Base-by-base conservation (phyloP, 2,113 vertebrate species). In the Festucalex cinctus region DNA sequence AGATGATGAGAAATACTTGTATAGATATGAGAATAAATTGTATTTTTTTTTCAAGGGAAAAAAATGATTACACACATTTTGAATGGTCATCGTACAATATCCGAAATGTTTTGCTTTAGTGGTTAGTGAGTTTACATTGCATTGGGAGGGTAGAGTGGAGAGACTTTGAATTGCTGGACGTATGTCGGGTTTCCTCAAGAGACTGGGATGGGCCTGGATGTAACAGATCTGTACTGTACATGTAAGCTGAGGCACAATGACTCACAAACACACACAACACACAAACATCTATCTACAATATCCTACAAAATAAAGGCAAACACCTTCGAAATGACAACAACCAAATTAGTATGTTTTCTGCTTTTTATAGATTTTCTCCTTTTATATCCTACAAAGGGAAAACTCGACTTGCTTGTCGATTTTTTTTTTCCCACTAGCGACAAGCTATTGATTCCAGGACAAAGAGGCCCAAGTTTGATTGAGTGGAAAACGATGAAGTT, bases 401-500 rank as follows among this genome's bases (percentile, higher is more conserved):
- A n/a, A n/a, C n/a, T n/a, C n/a, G n/a, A n/a, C n/a, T n/a, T n/a
- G n/a, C n/a, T n/a, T n/a, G 32, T 58, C 56, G 0, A 16, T 28
- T 58, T 35, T 12, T 36, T 28, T 58, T 35, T 12, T 36, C 35
- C 14, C 20, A 35, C 6, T 56, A 16, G 44, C 17, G 13, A 46
- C 20, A 6, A 51, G 48, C 20, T n/a, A 12, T 51, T 51, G 48
- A 51, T 62, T 61, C 14, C 22, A 32, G 17, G 70, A 67, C 51
- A 26, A 19, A 65, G 54, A 63, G 41, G 22, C 69, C 61, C 64
- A 43, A 41, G 8, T 73, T 41, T 70, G 63, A 79, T 36, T 79
- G 80, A 86, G 76, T 60, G 73, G 68, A 26, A 10, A 32, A 48
- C 20, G 65, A 61, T 68, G 63, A 53, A 75, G 69, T 71, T 46